Evolutionary conservation across 1,140 invertebrate species (phyloP), one percentile per base, ranked within the genome.

Genomic region (Solenopsis invicta): DNA sequence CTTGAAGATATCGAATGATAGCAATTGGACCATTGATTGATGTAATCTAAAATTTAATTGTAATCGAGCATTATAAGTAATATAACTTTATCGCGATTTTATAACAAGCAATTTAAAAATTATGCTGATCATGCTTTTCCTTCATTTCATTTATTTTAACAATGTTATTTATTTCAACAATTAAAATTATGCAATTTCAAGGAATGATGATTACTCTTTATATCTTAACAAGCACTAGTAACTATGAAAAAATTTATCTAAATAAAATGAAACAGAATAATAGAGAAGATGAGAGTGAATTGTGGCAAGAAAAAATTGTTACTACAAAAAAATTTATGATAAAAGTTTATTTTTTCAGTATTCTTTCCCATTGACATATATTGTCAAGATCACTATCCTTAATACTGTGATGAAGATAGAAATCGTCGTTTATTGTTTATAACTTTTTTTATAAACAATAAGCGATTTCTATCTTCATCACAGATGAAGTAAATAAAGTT

Each of bases 321-420:
- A 69, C 41, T n/a, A 50, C 34, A 69, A 69, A 41, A 34, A 69
- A 67, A 16, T 48, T 41, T 41, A 21, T 41, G 8, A 48, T 48
- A 48, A 69, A 69, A 69, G n/a, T 69, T 69, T 69, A 69, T 48
- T 69, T 67, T 69, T 8, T 9, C 61, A 62, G 6, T 62, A 62
- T 62, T 62, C 29, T 34, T 67, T 67, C n/a, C n/a, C n/a, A 67
- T 45, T 21, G 41, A 67, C 37, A 45, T 45, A n/a, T 67, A 45
- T 67, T 67, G 12, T 21, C n/a, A 45, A 67, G 64, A 5, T n/a
- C 13, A 50, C 16, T 69, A 2, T 48, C 10, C 41, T 69, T 13
- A 29, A 12, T 48, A 69, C 10, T 37, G 13, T n/a, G 3, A n/a
- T 48, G 4, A 37, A 41, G n/a, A 45, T 62, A n/a, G 12, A 67